Conservation (phyloP, 2,113 vertebrate species). For the Lontra canadensis region DNA sequence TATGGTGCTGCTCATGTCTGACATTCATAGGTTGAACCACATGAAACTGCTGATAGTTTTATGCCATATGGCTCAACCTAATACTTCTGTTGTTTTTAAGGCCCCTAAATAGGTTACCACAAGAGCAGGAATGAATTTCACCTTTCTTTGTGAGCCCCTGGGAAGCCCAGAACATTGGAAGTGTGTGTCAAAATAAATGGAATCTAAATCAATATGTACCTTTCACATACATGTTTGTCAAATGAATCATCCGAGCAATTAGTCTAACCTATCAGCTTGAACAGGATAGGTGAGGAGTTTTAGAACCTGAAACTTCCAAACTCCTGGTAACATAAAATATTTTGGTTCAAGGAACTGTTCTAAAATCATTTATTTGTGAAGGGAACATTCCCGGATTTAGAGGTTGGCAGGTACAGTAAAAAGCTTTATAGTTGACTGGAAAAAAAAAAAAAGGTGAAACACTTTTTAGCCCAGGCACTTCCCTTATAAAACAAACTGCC, state of each 20-base stretch:
- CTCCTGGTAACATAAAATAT: not conserved
- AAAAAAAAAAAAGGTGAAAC: not conserved
- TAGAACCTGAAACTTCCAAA: constrained; percentile 17
- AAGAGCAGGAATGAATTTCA: not conserved
- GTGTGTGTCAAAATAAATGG: not conserved
- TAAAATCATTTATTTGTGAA: constrained; percentile 11
- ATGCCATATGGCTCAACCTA: not conserved
- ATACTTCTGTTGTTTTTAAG: not conserved
- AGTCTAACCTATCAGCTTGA: not conserved
- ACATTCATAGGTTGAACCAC: not conserved
- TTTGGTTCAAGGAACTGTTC: not conserved
- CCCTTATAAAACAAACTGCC: constrained; percentile 30
- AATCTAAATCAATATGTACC: not conserved
- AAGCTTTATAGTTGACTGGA: constrained; percentile 46
- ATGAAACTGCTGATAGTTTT: not conserved
- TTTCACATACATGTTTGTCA: not conserved
- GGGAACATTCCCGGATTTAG: constrained; percentile 18
- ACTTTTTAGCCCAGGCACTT: constrained; percentile 43
- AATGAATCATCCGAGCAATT: not conserved
- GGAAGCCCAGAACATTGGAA: not conserved
- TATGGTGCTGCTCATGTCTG: not conserved
- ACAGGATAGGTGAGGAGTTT: not conserved
- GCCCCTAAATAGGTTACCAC: too few relatives aligned
- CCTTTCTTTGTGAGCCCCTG: not conserved
- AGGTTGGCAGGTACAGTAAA: not conserved